Evolutionary conservation across 2,888 invertebrate species (phyloP), one percentile per base, ranked within the genome.

Genomic region (Liodrosophila aerea): DNA sequence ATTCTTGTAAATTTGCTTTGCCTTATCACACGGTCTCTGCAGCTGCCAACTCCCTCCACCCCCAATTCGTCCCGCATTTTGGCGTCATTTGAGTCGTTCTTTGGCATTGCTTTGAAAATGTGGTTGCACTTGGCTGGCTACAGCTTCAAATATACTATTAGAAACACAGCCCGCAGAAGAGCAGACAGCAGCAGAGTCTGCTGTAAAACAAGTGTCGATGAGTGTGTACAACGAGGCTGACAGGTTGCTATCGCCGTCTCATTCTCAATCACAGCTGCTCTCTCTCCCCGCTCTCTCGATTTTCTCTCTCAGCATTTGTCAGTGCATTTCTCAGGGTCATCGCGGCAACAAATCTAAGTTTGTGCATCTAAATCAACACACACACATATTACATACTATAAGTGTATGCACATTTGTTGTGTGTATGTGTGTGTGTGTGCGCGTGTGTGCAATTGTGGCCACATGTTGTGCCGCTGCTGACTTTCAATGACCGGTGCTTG

Each of bases 91-190:
- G 30, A 9, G 30, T 30, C 22, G 22, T 34, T 44, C 58, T 68
- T 72, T 85, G 82, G 73, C 86, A 81, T 86, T 87, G 76, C 72
- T 76, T 64, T 64, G 77, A 83, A 81, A 84, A 80, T 85, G 85
- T 72, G 87, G 87, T 86, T 86, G 77, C 81, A 76, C 61, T 77
- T 73, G 77, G 53, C 52, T 13, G 31, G 44, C 31, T 49, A 47
- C 46, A 29, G 41, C 60, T 44, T n/a, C 36, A 58, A 13, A 36
- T 53, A 9, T 12, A 33, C 29, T 30, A 52, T 29, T 44, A 50
- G 34, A 67, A 15, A 11, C 34, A 52, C 11, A 31, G 53, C 15
- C 47, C 31, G 49, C 51, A 30, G 43, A 56, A 62, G 67, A 66
- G 8, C 40, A 40, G 12, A 33, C 9, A 29, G 29, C 29, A 29